A percentile compares a stretch with the other conserved stretches of the same genome.
Evolutionary conservation across 2,888 invertebrate species (phyloP).

Genomic region (Agrypnus murinus): DNA sequence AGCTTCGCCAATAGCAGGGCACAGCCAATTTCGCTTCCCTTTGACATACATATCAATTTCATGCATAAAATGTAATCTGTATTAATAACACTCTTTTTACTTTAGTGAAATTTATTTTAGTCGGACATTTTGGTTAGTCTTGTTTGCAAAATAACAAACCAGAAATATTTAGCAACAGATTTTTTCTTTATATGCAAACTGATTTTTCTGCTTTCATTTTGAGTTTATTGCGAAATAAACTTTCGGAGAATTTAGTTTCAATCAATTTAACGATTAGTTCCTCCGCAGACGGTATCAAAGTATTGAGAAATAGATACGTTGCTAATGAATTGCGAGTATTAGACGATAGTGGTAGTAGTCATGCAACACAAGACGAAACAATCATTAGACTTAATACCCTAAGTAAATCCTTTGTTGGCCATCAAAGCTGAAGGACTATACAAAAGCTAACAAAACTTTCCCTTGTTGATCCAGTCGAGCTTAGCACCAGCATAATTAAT

Average conservation of each 20-base stretch:
- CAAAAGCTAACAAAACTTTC: slow-evolving; percentile 47
- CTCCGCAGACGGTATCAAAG: no score
- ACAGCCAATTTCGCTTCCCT: slow-evolving; percentile 38
- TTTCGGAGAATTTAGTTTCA: no score
- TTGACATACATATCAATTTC: slow-evolving; percentile 43
- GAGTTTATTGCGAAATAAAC: no score
- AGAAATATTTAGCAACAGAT: no score
- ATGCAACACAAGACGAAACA: slow-evolving; percentile 33
- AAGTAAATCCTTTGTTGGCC: slow-evolving; percentile 46
- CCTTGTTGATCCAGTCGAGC: slow-evolving; percentile 43
- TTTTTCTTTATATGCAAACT: no score
- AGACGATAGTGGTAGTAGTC: slow-evolving; percentile 6
- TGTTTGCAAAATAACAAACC: no score
- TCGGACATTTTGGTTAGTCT: no score
- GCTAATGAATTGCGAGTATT: slow-evolving; percentile 7
- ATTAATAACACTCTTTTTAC: slow-evolving; percentile 30
- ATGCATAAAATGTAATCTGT: slow-evolving; percentile 41
- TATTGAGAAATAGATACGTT: neutral
- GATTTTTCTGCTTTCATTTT: no score
- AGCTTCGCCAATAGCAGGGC: slow-evolving; percentile 34
- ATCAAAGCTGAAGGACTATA: slow-evolving; percentile 45
- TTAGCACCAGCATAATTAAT: slow-evolving; percentile 47
- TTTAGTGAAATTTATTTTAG: slow-evolving; percentile 11
- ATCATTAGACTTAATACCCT: slow-evolving; percentile 43
- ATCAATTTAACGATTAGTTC: no score